Base-by-base conservation (phyloP, 2,888 invertebrate species). In the Pyrochroa serraticornis region DNA sequence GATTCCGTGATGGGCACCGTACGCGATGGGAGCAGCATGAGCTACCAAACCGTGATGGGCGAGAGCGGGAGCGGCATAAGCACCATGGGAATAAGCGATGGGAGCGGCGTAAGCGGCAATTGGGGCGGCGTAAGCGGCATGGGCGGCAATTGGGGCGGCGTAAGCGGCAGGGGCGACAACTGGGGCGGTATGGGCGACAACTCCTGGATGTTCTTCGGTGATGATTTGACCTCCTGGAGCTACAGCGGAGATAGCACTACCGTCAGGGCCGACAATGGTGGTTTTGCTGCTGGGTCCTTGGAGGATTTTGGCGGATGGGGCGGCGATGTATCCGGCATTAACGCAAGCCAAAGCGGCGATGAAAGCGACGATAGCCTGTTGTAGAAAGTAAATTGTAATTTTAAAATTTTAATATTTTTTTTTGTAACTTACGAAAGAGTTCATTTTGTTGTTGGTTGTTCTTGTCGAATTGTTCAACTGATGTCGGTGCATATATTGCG, bases 201-300 rank as follows among this genome's bases (percentile, higher is more conserved):
- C 56, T 42, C 55, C 66, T 10, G 62, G 32, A 44, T 60, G 58
- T 33, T 68, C 64, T 54, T 69, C 64, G 30, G 64, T 50, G 31
- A 70, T 46, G 45, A 69, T 66, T 39, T 64, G 59, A 42, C 67
- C 69, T 13, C 67, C 67, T 22, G 66, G 66, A 7, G 60, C 59
- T 13, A 62, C 60, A 5, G 70, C 52, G 1, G 41, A 54, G 35
- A 70, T 63, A 10, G 64, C 59, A 53, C 72, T 72, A 31, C 72
- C 71, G 35, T 72, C 73, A 42, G 69, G 68, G 7, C 71, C 73
- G 8, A 68, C 67, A 2, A 72, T 54, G 36, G 69, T 70, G 22
- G 68, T 63, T 41, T 65, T 70, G 41, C 63, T 58, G 65, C 71
- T 72, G 7, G 73, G 73, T 51, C 73, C 73, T 62, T 73, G 73